Evolutionary conservation across 64 coral and sea anemone species (phyloP).

Genomic region (Trachythela sp.): DNA sequence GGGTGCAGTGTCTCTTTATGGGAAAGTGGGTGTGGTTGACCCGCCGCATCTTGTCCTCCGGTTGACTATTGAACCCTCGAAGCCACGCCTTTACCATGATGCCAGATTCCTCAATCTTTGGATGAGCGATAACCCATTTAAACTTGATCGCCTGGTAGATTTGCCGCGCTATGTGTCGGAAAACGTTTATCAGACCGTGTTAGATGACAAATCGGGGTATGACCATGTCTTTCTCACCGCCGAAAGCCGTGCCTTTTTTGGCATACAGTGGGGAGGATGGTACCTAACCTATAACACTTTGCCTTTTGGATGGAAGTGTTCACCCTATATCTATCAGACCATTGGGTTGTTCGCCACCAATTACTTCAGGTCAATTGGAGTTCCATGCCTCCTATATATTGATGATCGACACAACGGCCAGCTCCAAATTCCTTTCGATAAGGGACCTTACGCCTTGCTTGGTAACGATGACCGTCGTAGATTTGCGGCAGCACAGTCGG

Average conservation of each 20-base stretch:
- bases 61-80: too few relatives aligned
- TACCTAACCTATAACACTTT: not conserved
- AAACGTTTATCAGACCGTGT: not conserved
- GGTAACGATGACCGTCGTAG: not conserved
- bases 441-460: not conserved
- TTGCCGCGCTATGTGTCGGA: conserved; percentile 20
- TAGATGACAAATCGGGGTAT: not conserved
- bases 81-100: too few relatives aligned
- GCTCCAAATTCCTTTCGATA: not conserved
- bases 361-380: not conserved
- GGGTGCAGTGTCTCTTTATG: too few relatives aligned
- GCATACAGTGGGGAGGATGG: conserved; percentile 42
- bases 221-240: conserved; percentile 36
- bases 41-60: too few relatives aligned
- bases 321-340: conserved; percentile 34
- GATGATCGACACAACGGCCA: conserved; percentile 30
- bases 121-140: too few relatives aligned
- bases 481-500: not conserved
- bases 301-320: not conserved
- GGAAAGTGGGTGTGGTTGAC: not conserved
- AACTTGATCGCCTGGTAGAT: conserved; percentile 19
- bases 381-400: conserved; percentile 30
- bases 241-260: conserved; percentile 23
- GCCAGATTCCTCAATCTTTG: too few relatives aligned
- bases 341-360: conserved; percentile 26